Base-by-base conservation (phyloP, 2,888 invertebrate genomes). In the Phania funesta region DNA sequence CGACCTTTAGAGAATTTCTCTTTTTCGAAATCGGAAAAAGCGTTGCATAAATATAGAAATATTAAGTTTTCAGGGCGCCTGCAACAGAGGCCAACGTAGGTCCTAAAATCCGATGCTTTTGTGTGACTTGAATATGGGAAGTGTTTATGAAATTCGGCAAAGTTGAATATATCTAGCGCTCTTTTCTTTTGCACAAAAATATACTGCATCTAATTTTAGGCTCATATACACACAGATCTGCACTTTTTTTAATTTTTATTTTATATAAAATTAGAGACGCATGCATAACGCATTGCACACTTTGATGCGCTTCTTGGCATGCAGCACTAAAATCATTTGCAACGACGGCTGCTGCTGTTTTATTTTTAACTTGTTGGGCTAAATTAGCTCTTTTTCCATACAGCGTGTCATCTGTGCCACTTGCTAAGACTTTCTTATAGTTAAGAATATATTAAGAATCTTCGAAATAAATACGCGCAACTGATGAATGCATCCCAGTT, bases 211-310 rank as follows among this genome's bases (percentile, higher is more conserved):
- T 20, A 46, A 1, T 16, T 62, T n/a, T 13, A 11, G 3, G 13
- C 35, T 13, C 35, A 38, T 11, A 11, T 38, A 38, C 35, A 38
- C 35, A 38, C 35, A 38, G 4, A 38, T 11, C 22, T 9, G 4
- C 3, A 32, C 9, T 20, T 35, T 13, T 4, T 48, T 32, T 20
- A 16, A 13, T 46, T 64, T 65, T 46, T 35, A 3, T 35, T 26
- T 50, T 68, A n/a, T n/a, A n/a, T 73, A 74, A 68, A 82, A 78
- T 74, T 70, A 65, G 50, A 56, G 44, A 67, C 38, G 74, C 78
- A 58, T 64, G 68, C 58, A 46, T 26, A 56, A 48, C 29, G 46
- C 54, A 20, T 7, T 44, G 54, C 67, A 67, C 58, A 67, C 71
- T 54, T 60, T 64, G 56, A 46, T 76, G 80, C 76, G 75, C 64